Base-by-base conservation (phyloP, 1,140 invertebrate species). In the Panagrolaimus sp. region DNA sequence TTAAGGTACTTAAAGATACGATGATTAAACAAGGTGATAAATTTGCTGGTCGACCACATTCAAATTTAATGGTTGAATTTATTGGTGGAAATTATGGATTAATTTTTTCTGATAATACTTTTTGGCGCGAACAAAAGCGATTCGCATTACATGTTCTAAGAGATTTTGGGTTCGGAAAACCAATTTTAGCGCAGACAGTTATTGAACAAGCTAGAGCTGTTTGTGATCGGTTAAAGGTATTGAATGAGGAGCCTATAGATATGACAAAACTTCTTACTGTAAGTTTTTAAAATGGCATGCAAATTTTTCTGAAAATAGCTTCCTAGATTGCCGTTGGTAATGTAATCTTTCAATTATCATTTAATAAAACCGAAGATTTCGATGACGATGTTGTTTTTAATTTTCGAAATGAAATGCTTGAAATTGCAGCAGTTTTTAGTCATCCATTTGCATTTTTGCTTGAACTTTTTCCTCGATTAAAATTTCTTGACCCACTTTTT, bases 91-190 rank as follows among this genome's bases (percentile, higher is more conserved):
- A 48, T 48, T 48, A n/a, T 14, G 47, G 47, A 9, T 5, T 48
- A 5, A 48, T 48, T 3, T 48, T 48, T 48, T 48, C 47, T 14
- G 47, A 48, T 5, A 23, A 23, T 48, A 14, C 20, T 48, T 23
- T 48, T 48, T 48, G 47, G 47, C 2, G 47, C 1, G 47, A 48
- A n/a, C 47, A 48, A 5, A 14, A 23, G 5, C 47, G 47, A 4
- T 48, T 48, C 9, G 47, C 47, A 38, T 9, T 73, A 13, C 38
- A 71, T n/a, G 42, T 63, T 20, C 45, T 73, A 31, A 42, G 61
- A 27, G 38, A 68, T n/a, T 73, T 73, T 14, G 72, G 72, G 13
- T 25, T 73, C 3, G 72, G 72, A 16, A 72, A 67, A 31, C 66
- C 65, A 31, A 47, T 74, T 14, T 75, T 73, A 72, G 64, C 74